These are phyloP conservation scores for Pterois miles DNA, from an alignment of 2,797 vertebrate genomes.

Conservation along the genomic window DNA sequence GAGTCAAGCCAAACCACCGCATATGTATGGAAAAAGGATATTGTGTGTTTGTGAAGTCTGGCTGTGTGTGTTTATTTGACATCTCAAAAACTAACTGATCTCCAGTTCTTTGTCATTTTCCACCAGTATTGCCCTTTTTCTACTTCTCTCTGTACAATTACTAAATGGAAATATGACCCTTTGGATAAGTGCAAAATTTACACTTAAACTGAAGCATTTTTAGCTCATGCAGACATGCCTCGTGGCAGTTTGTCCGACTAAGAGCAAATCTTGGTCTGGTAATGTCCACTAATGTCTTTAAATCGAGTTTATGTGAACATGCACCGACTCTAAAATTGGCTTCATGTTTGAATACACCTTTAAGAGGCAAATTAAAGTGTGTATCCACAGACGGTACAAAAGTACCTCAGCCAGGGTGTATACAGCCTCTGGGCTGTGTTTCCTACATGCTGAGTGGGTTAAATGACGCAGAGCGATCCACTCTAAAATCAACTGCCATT, in stretches of 20 bases:
- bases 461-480: constrained; percentile 38
- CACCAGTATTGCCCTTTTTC: background rate
- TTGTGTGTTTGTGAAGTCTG: background rate
- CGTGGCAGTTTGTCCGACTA: background rate
- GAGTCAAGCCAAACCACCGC: background rate
- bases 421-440: constrained; percentile 10
- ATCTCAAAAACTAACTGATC: background rate
- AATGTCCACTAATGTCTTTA: background rate
- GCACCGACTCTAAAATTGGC: background rate
- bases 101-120: background rate
- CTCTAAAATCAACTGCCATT: constrained; percentile 52
- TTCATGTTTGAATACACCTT: background rate
- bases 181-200: background rate
- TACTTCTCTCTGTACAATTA: background rate
- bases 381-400: background rate
- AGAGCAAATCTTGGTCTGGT: background rate
- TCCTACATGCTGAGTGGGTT: constrained; percentile 41
- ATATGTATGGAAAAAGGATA: background rate
- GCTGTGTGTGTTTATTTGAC: background rate
- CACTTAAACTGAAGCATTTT: background rate
- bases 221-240: background rate
- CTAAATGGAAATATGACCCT: background rate
- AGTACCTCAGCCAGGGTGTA: background rate
- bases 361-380: constrained; percentile 3
- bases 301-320: background rate